Percentiles rank a stretch among this genome's conserved stretches.
Evolutionary conservation across 2,113 vertebrate species (phyloP).

Genomic region (Cnemophilus loriae): DNA sequence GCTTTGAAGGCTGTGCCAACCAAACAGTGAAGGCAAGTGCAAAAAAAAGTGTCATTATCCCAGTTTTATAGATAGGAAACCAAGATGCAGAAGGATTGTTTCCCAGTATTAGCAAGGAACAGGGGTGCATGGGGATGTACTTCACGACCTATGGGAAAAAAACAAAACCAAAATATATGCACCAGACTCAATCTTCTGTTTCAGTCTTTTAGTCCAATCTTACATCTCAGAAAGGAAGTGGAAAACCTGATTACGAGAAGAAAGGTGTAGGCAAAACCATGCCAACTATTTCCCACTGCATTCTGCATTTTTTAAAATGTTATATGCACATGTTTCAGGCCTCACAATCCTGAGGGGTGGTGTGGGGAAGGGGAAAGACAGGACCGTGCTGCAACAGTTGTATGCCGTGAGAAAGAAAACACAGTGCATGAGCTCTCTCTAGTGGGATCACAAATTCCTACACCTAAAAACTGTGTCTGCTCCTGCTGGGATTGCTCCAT

Average conservation of each 20-base stretch:
- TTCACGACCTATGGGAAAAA: background rate
- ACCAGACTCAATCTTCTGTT: background rate
- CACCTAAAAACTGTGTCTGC: background rate
- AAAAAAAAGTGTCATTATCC: background rate
- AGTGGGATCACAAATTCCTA: background rate
- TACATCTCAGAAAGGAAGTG: background rate
- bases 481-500: rapidly evolving
- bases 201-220: background rate
- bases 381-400: background rate
- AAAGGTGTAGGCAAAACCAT: background rate
- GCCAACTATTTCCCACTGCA: background rate
- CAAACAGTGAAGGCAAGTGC: background rate
- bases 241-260: background rate
- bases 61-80: background rate
- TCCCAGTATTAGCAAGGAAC: background rate
- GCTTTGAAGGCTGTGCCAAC: background rate
- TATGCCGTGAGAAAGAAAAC: background rate
- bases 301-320: background rate
- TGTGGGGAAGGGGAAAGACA: background rate
- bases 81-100: background rate
- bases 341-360: background rate
- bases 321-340: background rate
- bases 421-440: conserved; percentile 1
- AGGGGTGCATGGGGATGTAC: no score
- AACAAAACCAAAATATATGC: background rate